phyloP scores from a whole-genome alignment of 2,113 vertebrate genomes.

The Noturus placidus region DNA sequence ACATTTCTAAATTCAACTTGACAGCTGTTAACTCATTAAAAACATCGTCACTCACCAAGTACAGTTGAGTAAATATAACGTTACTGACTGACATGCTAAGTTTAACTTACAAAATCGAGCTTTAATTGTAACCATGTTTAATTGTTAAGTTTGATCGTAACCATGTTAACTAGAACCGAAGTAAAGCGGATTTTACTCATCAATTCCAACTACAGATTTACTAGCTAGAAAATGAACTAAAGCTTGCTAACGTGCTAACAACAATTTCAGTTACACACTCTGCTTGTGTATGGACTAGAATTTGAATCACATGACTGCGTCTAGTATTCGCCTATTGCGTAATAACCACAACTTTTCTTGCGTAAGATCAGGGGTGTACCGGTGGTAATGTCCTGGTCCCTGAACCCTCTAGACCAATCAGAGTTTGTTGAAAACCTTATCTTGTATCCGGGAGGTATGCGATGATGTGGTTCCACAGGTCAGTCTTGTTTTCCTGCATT shows the following conservation, averaged over 20 bases:
- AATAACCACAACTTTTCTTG: not conserved
- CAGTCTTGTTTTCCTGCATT: not conserved
- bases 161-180: not conserved
- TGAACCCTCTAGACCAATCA: not conserved
- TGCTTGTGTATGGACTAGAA: not conserved
- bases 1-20: too few species aligned
- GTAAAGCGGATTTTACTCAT: not conserved
- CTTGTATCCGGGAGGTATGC: not conserved
- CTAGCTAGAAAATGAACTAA: not conserved
- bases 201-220: not conserved
- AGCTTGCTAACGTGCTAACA: not conserved
- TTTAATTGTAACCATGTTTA: not conserved
- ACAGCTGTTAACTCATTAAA: too few species aligned
- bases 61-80: not conserved
- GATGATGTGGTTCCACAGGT: not conserved
- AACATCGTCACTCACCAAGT: not conserved
- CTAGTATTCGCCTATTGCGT: not conserved
- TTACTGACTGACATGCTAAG: not conserved
- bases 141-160: not conserved
- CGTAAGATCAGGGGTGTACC: not conserved
- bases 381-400: not conserved
- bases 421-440: not conserved
- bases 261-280: not conserved
- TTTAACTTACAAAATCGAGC: not conserved
- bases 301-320: not conserved